Percentiles rank a stretch among this genome's conserved stretches.
Conservation (phyloP, 37 sponge, comb jelly and placozoan species). For the Mnemiopsis leidyi region DNA sequence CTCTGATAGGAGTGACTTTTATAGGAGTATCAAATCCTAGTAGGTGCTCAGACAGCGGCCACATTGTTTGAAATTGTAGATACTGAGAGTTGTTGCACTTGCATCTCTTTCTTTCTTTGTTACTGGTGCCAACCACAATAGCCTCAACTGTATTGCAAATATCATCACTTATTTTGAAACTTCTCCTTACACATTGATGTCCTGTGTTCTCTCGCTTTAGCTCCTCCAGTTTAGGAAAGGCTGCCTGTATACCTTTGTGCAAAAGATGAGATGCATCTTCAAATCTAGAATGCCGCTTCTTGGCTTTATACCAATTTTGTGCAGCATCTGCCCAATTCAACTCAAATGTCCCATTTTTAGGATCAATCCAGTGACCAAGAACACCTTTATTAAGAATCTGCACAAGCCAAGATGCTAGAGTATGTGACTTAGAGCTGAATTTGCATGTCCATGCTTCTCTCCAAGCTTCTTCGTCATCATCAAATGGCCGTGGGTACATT, state of each 20-base stretch:
- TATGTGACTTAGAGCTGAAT: not conserved
- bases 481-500: not conserved
- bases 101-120: not conserved
- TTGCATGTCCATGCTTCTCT: not conserved
- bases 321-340: not conserved
- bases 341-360: not conserved
- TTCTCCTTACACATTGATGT: not conserved
- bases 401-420: not conserved
- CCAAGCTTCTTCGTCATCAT: not conserved
- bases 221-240: not conserved
- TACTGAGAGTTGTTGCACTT: not conserved
- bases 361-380: not conserved
- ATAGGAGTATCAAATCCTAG: not conserved
- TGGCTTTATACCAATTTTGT: not conserved
- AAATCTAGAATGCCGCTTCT: not conserved
- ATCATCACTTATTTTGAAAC: not conserved
- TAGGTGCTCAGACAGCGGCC: not conserved
- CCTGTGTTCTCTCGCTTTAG: not conserved
- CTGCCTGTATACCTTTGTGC: not conserved
- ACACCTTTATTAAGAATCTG: not conserved
- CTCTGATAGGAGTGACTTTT: not conserved
- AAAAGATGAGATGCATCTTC: not conserved
- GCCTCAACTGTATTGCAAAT: not conserved
- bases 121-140: not conserved
- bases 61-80: not conserved